Evolutionary conservation across 1,140 invertebrate species (phyloP), one percentile per base, ranked within the genome.

Genomic region (Phenacoccus solenopsis): DNA sequence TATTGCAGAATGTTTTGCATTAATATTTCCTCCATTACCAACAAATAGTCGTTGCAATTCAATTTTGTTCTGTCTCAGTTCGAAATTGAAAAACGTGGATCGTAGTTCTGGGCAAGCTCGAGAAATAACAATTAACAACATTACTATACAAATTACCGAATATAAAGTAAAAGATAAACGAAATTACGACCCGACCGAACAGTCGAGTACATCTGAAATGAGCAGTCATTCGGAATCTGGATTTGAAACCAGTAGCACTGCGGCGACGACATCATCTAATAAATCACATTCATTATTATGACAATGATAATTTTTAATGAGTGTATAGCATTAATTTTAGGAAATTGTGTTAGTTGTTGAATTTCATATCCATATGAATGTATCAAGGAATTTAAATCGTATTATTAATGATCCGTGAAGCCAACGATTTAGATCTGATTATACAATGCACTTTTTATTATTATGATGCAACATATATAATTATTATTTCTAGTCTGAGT

Each of bases 111-210:
- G 90, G 22, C 88, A 93, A 76, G 91, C 92, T 30, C 87, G 94
- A 78, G 92, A 94, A 80, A 93, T 97, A 70, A 98, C 95, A 32
- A 94, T 97, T 0, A 96, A 95, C 77, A 94, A 94, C 78, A 91
- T 98, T 28, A 98, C 95, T 22, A 94, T 98, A 38, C 87, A 96
- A 68, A 96, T 98, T 75, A 98, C 94, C 57, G 95, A 98, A 80
- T 98, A 95, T 80, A 92, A 95, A 79, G 90, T 91, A 68, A 95
- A 95, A 82, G 81, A 83, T 73, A 84, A 84, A 72, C 77, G 77
- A 61, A 49, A 68, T 4, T 73, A 72, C 28, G 74, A 74, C 61
- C 64, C 67, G 24, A 72, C 70, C 21, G 80, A 77, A 71, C 80
- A 79, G 16, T 82, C 82, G 9, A 85, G 83, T 75, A 84, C 83